Conservation (phyloP, 2,797 vertebrate genomes). For the Antennarius maculatus region DNA sequence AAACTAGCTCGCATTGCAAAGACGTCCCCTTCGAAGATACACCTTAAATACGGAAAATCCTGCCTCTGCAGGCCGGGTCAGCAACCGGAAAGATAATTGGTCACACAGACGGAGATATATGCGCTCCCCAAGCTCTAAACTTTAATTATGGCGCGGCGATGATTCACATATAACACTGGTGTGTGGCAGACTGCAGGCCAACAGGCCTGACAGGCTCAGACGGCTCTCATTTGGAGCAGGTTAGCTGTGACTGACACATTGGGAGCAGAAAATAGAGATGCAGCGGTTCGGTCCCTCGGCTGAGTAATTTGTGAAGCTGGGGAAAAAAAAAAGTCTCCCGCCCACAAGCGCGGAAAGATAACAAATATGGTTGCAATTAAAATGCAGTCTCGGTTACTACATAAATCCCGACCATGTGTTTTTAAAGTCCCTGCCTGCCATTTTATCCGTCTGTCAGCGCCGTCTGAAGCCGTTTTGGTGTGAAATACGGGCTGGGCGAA, state of each 20-base stretch:
- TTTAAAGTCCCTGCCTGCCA: constrained; percentile 19
- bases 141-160: constrained; percentile 28
- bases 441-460: constrained; percentile 13
- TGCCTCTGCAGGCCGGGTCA: constrained; percentile 60
- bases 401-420: constrained; percentile 48
- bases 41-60: constrained; percentile 45
- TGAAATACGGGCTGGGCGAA: constrained; percentile 33
- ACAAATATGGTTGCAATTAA: constrained; percentile 68
- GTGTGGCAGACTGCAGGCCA: constrained; percentile 27
- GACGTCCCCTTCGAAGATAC: constrained; percentile 4
- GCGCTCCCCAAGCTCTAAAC: constrained; percentile 14
- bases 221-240: constrained; percentile 46
- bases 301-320: constrained; percentile 41
- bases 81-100: constrained; percentile 41
- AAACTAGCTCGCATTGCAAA: no score
- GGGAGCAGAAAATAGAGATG: constrained; percentile 43
- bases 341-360: constrained; percentile 35
- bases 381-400: constrained; percentile 37
- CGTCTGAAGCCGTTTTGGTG: constrained; percentile 17
- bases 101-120: constrained; percentile 1
- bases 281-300: constrained; percentile 27
- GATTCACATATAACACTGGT: constrained; percentile 45
- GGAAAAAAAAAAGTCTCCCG: constrained; percentile 38
- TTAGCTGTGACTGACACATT: constrained; percentile 49
- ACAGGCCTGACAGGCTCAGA: constrained; percentile 27